Conservation (phyloP, 2,797 vertebrate genomes). For the Phoebastria nigripes region DNA sequence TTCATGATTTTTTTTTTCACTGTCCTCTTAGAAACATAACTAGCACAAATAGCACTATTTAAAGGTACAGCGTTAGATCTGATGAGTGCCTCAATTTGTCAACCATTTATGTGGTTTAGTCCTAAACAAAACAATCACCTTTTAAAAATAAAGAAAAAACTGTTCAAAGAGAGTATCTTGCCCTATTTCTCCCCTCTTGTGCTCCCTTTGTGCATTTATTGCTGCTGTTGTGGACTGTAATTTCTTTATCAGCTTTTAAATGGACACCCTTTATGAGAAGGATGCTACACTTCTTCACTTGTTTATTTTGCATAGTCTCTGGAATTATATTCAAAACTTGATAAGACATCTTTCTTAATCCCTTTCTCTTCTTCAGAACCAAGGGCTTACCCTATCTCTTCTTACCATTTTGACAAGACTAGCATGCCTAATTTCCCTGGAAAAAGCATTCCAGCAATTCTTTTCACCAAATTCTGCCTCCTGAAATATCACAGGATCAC, state of each 20-base stretch:
- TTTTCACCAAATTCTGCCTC: not conserved
- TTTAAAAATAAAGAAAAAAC: not conserved
- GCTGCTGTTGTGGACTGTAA: not conserved
- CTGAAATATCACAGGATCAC: not conserved
- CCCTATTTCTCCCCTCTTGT: not conserved
- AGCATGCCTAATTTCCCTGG: not conserved
- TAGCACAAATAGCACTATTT: not conserved
- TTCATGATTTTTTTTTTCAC: not conserved
- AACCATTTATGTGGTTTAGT: not conserved
- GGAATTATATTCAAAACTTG: not conserved
- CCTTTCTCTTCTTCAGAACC: not conserved
- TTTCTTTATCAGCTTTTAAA: not conserved
- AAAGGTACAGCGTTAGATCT: not conserved
- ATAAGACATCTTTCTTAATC: not conserved
- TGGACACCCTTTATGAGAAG: not conserved
- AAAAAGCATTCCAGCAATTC: not conserved
- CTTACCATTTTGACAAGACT: not conserved
- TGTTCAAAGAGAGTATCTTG: not conserved
- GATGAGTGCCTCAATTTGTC: not conserved
- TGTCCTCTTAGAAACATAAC: not conserved
- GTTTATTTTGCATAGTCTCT: not conserved
- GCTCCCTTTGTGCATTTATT: not conserved
- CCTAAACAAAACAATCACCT: not conserved
- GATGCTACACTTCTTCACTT: not conserved
- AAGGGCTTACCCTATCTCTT: not conserved